A percentile compares a stretch with the other conserved stretches of the same genome.
Evolutionary conservation across 2,113 vertebrate genomes (phyloP).

Genomic region (Cebidichthys violaceus): DNA sequence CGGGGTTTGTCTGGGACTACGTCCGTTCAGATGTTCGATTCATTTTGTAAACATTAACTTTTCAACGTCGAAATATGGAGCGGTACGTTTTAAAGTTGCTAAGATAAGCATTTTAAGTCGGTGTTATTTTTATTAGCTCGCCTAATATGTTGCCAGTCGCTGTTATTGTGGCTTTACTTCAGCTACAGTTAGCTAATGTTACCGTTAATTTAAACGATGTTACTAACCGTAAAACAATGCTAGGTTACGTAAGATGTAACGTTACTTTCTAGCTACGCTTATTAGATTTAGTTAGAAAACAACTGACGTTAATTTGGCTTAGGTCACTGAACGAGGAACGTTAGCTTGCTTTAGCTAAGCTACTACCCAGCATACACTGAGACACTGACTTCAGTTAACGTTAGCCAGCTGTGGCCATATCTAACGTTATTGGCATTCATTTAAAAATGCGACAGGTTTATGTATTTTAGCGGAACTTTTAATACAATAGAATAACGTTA

Average conservation of each 20-base stretch:
- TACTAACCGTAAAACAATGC: background rate
- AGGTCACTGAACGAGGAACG: background rate
- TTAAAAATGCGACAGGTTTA: background rate
- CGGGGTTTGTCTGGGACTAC: constrained; percentile 29
- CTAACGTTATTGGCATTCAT: too few species aligned
- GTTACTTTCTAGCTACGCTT: background rate
- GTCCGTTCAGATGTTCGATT: background rate
- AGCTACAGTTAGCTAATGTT: constrained; percentile 5
- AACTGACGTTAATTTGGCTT: background rate
- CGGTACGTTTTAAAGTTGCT: constrained; percentile 62
- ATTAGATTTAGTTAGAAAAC: background rate
- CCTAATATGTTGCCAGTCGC: background rate
- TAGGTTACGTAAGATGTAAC: background rate
- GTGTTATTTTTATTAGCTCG: background rate
- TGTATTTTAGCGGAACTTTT: background rate
- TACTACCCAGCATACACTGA: background rate
- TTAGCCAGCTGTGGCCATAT: background rate
- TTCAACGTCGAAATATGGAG: constrained; percentile 55
- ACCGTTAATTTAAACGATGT: background rate
- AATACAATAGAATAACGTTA: background rate
- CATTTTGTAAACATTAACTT: background rate
- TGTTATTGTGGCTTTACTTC: background rate
- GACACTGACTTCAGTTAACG: background rate
- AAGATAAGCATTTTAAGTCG: accelerated
- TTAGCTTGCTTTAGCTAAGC: background rate